phyloP scores from a whole-genome alignment of 2,797 vertebrate genomes.

The Cryptoblepharus egeriae region DNA sequence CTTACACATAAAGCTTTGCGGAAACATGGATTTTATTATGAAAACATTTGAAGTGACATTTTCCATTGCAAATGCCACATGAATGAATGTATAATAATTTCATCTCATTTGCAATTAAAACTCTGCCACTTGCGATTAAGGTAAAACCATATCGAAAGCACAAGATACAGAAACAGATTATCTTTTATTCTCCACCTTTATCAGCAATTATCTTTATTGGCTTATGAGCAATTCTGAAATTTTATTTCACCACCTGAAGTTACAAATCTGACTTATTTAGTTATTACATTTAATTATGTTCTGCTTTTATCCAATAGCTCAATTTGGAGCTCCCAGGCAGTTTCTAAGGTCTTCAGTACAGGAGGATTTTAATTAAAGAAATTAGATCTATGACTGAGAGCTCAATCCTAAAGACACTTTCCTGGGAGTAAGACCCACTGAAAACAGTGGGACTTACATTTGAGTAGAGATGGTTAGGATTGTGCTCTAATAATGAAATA shows the following conservation, averaged over 20 bases:
- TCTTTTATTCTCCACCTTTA: constrained; percentile 44
- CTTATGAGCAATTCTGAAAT: neutral
- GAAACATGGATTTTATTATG: constrained; percentile 7
- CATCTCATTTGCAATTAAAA: neutral
- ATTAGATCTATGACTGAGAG: neutral
- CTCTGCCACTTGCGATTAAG: neutral
- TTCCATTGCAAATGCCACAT: neutral
- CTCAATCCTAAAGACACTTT: no score
- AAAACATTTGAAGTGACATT: constrained; percentile 27
- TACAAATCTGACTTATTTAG: constrained; percentile 5
- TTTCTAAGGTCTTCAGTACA: neutral
- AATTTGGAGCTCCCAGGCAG: neutral
- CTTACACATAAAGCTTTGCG: neutral
- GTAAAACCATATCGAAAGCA: constrained; percentile 1
- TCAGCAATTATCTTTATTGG: constrained; percentile 28
- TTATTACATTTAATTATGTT: no score
- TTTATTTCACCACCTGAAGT: neutral
- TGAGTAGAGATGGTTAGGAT: no score
- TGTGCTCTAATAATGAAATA: no score
- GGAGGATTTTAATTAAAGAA: neutral
- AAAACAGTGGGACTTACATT: no score
- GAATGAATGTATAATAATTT: constrained; percentile 17
- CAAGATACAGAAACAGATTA: constrained; percentile 30
- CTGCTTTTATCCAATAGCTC: neutral
- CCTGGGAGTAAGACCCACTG: no score